Base-by-base conservation (phyloP, 2,113 vertebrate genomes). In the Epinephelus cyanopodus region DNA sequence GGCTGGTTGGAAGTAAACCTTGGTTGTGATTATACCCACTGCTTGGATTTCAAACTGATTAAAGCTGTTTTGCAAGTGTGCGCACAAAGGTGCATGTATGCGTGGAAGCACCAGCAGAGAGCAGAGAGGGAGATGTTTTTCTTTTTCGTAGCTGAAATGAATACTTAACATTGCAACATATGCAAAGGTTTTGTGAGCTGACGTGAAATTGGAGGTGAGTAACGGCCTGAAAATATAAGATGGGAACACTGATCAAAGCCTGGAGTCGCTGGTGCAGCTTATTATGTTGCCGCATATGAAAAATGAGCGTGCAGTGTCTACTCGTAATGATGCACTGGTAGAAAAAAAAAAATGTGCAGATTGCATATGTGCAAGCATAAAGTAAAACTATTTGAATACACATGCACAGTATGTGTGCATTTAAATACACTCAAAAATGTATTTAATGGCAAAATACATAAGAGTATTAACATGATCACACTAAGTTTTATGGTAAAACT, bases 1-100 rank as follows among this genome's bases (percentile, higher is more conserved):
- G 90, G 89, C 57, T 85, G 91, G 83, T 76, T 92, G 81, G 82
- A 92, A 81, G 89, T 78, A 92, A 94, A 92, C 85, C 91, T 77
- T 83, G 89, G 87, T 79, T 87, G 81, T 91, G 91, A 94, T 93
- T 94, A 90, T 50, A 77, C 61, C 72, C 62, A 83, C 79, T 73
- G 67, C 90, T 91, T 78, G 85, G 71, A 87, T 87, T 92, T 91
- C 89, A 87, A 82, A 83, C 76, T 90, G 77, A 91, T 91, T 87
- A 89, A 92, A 93, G 88, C 63, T 23, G 67, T 82, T 86, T 75
- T 67, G 6, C 58, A 67, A 69, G 61, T 65, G 75, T 65, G 74
- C 54, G 53, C 21, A 47, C 11, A 23, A 18, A 72, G 29, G 64
- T 65, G 67, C 67, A 33, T 29, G 61, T 27, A 12, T 72, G 68